Evolutionary conservation across 92 coral and sea anemone genomes (phyloP), one percentile per base, ranked within the genome.

Genomic region (Parazoanthus darwini): DNA sequence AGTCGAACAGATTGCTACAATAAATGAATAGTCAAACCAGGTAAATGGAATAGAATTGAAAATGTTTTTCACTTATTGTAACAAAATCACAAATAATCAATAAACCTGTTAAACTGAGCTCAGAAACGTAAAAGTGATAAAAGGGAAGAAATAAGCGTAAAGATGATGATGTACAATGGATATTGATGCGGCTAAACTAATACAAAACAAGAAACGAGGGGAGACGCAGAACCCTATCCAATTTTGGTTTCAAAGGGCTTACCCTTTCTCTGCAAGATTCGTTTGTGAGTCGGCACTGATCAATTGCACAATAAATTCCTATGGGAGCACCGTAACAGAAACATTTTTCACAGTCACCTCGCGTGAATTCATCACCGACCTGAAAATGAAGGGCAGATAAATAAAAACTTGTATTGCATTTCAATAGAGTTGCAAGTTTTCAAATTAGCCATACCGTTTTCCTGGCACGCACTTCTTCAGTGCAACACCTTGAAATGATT

Each of bases 331-430:
- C 94, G 78, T 79, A 82, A 66, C 94, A 91, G 78, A 91, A 56
- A 82, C 94, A 91, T 70, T 80, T 89, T 79, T 89, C 85, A 80
- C 94, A 91, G 83, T 86, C 87, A 77, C 87, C 90, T 58, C 90
- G 77, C 87, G 85, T 80, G 80, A 79, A 89, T 35, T 80, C 91
- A 42, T 89, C 84, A 22, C 94, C 94, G 56, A 91, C 87, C 94
- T 91, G 33, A 38, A 75, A 65, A 39, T 11, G 37, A 22, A 42
- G 71, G 1, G 22, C 16, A 82, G 10, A 25, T 77, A 9, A 3
- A 65, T 79, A 22, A n/a, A 5, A 20, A 54, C 68, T 33, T 25
- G 9, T 58, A 11, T 56, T 50, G 46, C 78, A 74, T 8, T 56
- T 9, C 7, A 6, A 48, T 4, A 6, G 42, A 39, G 42, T 39